These are phyloP conservation scores for Colletes gigas DNA, from an alignment of 1,140 invertebrate species.

Conservation along the genomic window DNA sequence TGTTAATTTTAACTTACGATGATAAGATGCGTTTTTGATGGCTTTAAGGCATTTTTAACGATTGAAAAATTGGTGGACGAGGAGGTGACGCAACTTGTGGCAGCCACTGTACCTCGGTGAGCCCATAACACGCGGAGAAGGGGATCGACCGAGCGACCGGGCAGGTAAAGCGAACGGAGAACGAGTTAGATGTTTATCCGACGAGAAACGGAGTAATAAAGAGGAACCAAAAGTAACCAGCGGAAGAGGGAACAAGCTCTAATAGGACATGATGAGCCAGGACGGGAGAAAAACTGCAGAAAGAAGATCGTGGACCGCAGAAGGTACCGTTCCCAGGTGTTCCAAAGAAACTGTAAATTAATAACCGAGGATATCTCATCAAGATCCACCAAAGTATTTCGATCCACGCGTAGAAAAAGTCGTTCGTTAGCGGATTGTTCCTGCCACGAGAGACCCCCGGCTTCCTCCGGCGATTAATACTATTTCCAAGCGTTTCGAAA, in stretches of 20 bases:
- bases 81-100: slow-evolving; percentile 72
- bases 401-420: neutral
- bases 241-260: slow-evolving; percentile 16
- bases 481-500: too few relatives aligned
- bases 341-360: slow-evolving; percentile 26
- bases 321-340: slow-evolving; percentile 15
- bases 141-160: slow-evolving; percentile 38
- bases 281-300: neutral
- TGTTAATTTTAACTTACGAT: too few relatives aligned
- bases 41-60: too few relatives aligned
- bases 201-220: slow-evolving; percentile 27
- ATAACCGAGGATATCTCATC: slow-evolving; percentile 1
- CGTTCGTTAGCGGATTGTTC: too few relatives aligned
- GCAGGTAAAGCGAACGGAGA: slow-evolving; percentile 32
- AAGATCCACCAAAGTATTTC: neutral
- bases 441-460: too few relatives aligned
- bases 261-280: slow-evolving; percentile 6
- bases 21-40: too few relatives aligned
- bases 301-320: neutral
- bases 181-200: slow-evolving; percentile 22
- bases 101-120: slow-evolving; percentile 72
- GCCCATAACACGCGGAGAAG: slow-evolving; percentile 7
- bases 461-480: too few relatives aligned
- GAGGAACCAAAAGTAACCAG: slow-evolving; percentile 13
- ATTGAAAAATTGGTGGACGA: neutral